These are phyloP conservation scores for Pseudochromis fuscus DNA, from an alignment of 2,797 vertebrate species.

Conservation along the genomic window DNA sequence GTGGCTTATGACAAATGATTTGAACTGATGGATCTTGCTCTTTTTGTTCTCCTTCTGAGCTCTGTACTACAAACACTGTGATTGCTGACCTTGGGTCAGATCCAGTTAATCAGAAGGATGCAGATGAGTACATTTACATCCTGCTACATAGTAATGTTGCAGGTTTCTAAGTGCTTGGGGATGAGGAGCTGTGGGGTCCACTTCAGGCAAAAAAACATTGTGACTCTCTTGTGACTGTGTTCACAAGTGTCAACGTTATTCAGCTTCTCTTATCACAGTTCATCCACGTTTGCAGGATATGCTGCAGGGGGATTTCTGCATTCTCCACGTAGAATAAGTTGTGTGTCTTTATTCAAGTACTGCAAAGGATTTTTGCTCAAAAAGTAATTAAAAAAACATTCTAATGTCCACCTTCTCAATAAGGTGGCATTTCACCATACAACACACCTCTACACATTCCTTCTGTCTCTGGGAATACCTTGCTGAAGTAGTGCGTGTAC, in stretches of 20 bases:
- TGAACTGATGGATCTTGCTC: constrained; percentile 25
- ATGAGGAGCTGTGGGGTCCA: constrained; percentile 63
- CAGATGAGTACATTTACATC: too few species aligned
- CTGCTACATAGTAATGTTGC: too few species aligned
- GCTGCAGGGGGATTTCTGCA: constrained; percentile 69
- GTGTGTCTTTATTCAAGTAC: constrained; percentile 89
- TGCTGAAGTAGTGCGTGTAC: constrained; percentile 78
- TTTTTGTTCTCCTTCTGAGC: constrained; percentile 14
- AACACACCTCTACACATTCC: constrained; percentile 83
- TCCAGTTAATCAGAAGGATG: constrained; percentile 59
- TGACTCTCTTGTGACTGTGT: constrained; percentile 82
- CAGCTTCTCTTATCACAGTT: constrained; percentile 73
- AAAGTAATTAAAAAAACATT: constrained; percentile 80
- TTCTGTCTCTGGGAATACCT: constrained; percentile 83
- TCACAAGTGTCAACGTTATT: constrained; percentile 71
- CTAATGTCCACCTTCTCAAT: constrained; percentile 68
- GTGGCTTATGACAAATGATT: constrained; percentile 37
- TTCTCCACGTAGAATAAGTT: constrained; percentile 82
- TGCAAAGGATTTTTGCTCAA: constrained; percentile 85
- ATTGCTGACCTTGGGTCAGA: constrained; percentile 50
- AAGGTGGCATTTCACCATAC: constrained; percentile 70
- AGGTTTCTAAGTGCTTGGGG: constrained; percentile 65
- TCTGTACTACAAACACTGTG: constrained; percentile 16
- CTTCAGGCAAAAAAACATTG: constrained; percentile 73
- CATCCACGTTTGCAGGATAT: constrained; percentile 71